Conservation (phyloP, 2,888 invertebrate genomes). For the Drosophila histrio region DNA sequence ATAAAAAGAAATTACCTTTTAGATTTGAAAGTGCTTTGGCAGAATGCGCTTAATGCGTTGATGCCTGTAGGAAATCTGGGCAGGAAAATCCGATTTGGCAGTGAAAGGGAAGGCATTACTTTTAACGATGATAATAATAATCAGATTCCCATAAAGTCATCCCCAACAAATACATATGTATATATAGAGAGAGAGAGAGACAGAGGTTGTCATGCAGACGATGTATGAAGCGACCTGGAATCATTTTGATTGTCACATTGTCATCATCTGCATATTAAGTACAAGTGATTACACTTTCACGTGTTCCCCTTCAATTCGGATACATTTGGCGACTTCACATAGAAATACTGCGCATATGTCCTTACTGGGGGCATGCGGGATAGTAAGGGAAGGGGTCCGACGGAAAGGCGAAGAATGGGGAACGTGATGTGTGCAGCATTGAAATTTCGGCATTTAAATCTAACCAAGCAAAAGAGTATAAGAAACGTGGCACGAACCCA, state of each 20-base stretch:
- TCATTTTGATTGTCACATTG: conserved; percentile 79
- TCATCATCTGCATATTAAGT: conserved; percentile 78
- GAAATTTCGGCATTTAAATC: conserved; percentile 77
- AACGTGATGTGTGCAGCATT: conserved; percentile 70
- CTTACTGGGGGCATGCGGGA: conserved; percentile 27
- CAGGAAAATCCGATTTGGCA: conserved; percentile 55
- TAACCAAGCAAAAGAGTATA: conserved; percentile 64
- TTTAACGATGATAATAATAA: conserved; percentile 78
- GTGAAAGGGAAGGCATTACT: conserved; percentile 39
- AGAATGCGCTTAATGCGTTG: conserved; percentile 58
- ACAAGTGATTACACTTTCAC: conserved; percentile 74
- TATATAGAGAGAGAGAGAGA: not conserved
- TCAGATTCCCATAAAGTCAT: conserved; percentile 69
- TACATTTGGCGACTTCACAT: conserved; percentile 14
- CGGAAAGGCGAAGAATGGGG: not conserved
- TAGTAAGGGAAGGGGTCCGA: not conserved
- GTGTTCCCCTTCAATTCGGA: conserved; percentile 27
- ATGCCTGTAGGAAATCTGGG: conserved; percentile 59
- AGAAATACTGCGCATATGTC: conserved; percentile 25
- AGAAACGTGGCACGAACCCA: conserved; percentile 34
- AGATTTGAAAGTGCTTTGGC: conserved; percentile 60
- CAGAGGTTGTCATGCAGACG: conserved; percentile 15
- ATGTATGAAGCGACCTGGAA: conserved; percentile 65
- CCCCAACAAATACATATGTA: conserved; percentile 6
- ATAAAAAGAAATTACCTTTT: conserved; percentile 70